Evolutionary conservation across 2,113 vertebrate genomes (phyloP), one percentile per base, ranked within the genome.

Genomic region (Ascaphus truei): DNA sequence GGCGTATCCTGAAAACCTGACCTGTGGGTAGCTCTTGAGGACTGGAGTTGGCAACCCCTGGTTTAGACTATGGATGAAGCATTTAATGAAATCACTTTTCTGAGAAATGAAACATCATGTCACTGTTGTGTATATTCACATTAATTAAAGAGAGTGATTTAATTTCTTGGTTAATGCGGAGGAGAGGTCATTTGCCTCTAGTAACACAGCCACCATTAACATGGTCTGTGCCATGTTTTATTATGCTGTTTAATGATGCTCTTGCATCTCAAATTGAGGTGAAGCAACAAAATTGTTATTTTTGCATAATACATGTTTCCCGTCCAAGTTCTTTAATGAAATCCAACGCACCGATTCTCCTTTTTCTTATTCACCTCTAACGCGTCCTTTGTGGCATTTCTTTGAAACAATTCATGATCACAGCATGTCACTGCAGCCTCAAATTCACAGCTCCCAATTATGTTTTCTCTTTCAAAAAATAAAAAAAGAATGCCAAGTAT

Each of bases 161-260:
- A 7, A 3, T 41, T 27, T 55, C 29, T 10, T 18, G 62, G 11
- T 9, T n/a, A 53, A 12, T 41, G 16, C 4, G 26, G 52, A 25
- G n/a, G 39, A 41, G 13, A 67, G 36, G 51, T 33, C 25, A 43
- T 13, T 51, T 30, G 52, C 6, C 20, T 47, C 20, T 26, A 57
- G 51, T 68, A 34, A 23, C 25, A 5, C 1, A 41, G 25, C 11
- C 23, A 39, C 20, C 13, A 52, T 41, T 52, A 52, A 52, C 31
- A 61, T 25, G 34, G 18, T 23, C 13, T 68, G 16, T 47, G 31
- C 9, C 18, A 11, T 60, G 45, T 29, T 31, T 71, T 61, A 50
- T 51, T 58, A 71, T 52, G 33, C 45, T 23, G n/a, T 16, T 61
- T 52, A 61, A 71, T 68, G 30, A 68, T 60, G 30, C 41, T 51